Evolutionary conservation across 2,888 invertebrate species (phyloP).

Genomic region (Augochlorella aurata): DNA sequence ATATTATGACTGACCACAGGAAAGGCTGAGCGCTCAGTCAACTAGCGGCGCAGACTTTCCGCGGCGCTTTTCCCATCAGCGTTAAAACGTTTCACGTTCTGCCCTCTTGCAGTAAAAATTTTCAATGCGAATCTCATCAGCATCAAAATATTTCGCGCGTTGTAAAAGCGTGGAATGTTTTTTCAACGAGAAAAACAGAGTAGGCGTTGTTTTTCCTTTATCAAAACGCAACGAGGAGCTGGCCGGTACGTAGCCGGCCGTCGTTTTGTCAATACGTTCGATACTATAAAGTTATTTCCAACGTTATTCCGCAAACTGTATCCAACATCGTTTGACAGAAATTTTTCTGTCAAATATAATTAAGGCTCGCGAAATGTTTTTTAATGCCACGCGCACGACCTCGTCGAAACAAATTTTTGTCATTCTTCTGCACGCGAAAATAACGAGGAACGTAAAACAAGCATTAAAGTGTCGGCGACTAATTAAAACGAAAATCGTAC

Average conservation of each 20-base stretch:
- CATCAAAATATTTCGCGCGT: conserved; percentile 53
- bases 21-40: conserved; percentile 61
- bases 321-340: background rate
- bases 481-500: conserved; percentile 13
- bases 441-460: conserved; percentile 12
- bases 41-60: conserved; percentile 60
- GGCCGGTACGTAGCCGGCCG: conserved; percentile 6
- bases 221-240: background rate
- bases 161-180: conserved; percentile 35
- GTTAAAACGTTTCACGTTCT: conserved; percentile 58
- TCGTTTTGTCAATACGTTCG: conserved; percentile 20
- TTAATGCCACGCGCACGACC: background rate
- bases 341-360: conserved; percentile 26
- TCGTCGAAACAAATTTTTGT: conserved; percentile 1
- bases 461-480: background rate
- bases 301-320: background rate
- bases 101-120: conserved; percentile 51
- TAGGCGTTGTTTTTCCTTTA: conserved; percentile 14
- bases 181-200: conserved; percentile 26
- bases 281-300: conserved; percentile 20
- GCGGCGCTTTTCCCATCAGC: conserved; percentile 56
- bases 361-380: background rate
- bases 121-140: conserved; percentile 60
- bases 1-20: conserved; percentile 76
- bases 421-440: conserved; percentile 4